Percentiles rank a stretch among this genome's conserved stretches.
Evolutionary conservation across 2,113 vertebrate species (phyloP).

Genomic region (Hystrix brachyura): DNA sequence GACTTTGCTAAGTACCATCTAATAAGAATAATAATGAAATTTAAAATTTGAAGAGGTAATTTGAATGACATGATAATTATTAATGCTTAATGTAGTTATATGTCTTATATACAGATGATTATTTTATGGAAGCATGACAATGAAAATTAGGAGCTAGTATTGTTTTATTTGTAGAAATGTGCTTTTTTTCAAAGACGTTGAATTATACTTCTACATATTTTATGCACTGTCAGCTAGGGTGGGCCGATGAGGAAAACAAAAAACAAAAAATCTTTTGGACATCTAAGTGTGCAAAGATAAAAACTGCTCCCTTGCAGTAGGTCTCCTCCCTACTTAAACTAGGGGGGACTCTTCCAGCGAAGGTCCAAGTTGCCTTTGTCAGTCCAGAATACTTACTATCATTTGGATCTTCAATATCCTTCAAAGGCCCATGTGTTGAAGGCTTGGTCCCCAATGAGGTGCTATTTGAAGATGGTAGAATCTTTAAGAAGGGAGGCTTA

Average conservation of each 20-base stretch:
- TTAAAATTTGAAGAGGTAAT: constrained; percentile 41
- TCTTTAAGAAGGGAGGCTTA: not conserved
- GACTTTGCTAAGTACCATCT: not conserved
- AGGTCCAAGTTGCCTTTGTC: not conserved
- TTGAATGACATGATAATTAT: not conserved
- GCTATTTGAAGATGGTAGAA: not conserved
- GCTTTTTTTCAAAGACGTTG: not conserved
- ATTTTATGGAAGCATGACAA: constrained; percentile 11
- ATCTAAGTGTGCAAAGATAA: not conserved
- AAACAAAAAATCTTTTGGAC: not conserved
- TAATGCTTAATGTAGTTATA: not conserved
- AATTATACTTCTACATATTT: not conserved
- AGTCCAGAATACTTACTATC: not conserved
- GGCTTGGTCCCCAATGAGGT: not conserved
- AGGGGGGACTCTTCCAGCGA: not conserved
- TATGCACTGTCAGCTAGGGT: not conserved
- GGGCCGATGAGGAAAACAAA: not conserved
- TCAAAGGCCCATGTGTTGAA: not conserved
- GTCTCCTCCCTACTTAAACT: not conserved
- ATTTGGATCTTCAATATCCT: not conserved
- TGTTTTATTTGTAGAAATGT: constrained; percentile 39
- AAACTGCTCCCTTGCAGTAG: not conserved
- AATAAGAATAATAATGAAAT: not conserved
- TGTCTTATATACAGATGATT: constrained; percentile 33
- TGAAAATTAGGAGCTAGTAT: constrained; percentile 11